Evolutionary conservation across 37 sponge, comb jelly and placozoan genomes (phyloP), one percentile per base, ranked within the genome.

Genomic region (Amphimedon queenslandica): DNA sequence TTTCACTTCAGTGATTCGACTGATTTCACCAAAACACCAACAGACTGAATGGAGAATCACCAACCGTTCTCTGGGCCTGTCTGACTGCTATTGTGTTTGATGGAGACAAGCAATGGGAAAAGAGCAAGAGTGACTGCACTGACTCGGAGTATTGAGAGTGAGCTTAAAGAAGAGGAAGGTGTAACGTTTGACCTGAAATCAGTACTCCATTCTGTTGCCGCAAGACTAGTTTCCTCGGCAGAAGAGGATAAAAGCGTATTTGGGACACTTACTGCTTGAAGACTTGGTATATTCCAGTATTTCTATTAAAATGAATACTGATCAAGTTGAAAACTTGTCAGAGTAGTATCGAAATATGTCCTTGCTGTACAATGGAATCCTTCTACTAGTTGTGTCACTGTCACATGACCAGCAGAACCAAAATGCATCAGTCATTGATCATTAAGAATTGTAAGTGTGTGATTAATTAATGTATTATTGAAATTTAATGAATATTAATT

Each of bases 401-500:
- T 67, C 68, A 39, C 37, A 20, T 67, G 20, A 35, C 39, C 61
- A 60, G 27, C 69, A 69, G 53, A 39, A 57, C 13, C 70, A 75
- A 42, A 68, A 25, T 18, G 53, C 75, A 0, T 43, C 43, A 27
- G n/a, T 76, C 21, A 3, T 58, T 29, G 63, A 82, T 20, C 83
- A 82, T 75, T n/a, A n/a, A n/a, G n/a, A n/a, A n/a, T n/a, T 76
- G 83, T 76, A 58, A 67, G 74, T 8, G 23, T n/a, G n/a, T n/a
- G n/a, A n/a, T n/a, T n/a, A n/a, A n/a, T n/a, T n/a, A n/a, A n/a
- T 38, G 1, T 13, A 25, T 60, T n/a, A 6, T 60, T 6, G 5
- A 25, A n/a, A 25, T 60, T n/a, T n/a, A 25, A 5, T 60, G 8
- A 6, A 60, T 6, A 25, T n/a, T 25, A 6, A 25, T 60, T n/a